These are phyloP conservation scores for Aspidiotus destructor DNA, from an alignment of 2,888 invertebrate species.

Conservation along the genomic window DNA sequence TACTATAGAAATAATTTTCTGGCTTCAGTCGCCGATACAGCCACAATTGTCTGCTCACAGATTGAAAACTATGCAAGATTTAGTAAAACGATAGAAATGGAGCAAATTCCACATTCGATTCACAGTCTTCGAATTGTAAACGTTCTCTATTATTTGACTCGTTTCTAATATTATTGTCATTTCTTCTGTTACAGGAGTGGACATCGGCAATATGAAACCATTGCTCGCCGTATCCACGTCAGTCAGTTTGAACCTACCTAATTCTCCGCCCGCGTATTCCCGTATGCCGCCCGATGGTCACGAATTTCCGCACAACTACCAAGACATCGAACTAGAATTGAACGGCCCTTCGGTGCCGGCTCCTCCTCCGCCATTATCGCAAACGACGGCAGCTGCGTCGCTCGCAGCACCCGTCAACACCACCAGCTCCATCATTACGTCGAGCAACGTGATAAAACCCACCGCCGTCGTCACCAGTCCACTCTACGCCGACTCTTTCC, in stretches of 20 bases:
- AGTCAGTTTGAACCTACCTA: slow-evolving; percentile 13
- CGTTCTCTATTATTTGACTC: too few relatives aligned
- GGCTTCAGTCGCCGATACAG: too few relatives aligned
- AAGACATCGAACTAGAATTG: slow-evolving; percentile 35
- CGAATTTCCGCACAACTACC: slow-evolving; percentile 60
- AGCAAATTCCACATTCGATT: too few relatives aligned
- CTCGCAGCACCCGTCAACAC: too few relatives aligned
- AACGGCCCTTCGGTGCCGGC: slow-evolving; percentile 18
- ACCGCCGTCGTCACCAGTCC: slow-evolving; percentile 34
- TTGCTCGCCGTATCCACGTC: slow-evolving; percentile 22
- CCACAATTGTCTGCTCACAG: too few relatives aligned
- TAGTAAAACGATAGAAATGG: too few relatives aligned
- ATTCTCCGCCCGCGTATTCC: slow-evolving; percentile 45
- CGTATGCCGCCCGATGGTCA: slow-evolving; percentile 73
- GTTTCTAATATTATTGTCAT: too few relatives aligned
- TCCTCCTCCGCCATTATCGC: neutral
- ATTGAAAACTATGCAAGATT: too few relatives aligned
- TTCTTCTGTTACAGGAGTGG: slow-evolving; percentile 14
- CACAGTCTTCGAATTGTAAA: too few relatives aligned
- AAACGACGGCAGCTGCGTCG: neutral
- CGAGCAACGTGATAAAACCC: neutral
- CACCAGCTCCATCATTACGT: too few relatives aligned
- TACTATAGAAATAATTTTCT: too few relatives aligned
- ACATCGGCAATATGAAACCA: slow-evolving; percentile 30
- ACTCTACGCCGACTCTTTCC: slow-evolving; percentile 39